These are phyloP conservation scores for Pandion haliaetus DNA, from an alignment of 2,113 vertebrate species.

Conservation along the genomic window DNA sequence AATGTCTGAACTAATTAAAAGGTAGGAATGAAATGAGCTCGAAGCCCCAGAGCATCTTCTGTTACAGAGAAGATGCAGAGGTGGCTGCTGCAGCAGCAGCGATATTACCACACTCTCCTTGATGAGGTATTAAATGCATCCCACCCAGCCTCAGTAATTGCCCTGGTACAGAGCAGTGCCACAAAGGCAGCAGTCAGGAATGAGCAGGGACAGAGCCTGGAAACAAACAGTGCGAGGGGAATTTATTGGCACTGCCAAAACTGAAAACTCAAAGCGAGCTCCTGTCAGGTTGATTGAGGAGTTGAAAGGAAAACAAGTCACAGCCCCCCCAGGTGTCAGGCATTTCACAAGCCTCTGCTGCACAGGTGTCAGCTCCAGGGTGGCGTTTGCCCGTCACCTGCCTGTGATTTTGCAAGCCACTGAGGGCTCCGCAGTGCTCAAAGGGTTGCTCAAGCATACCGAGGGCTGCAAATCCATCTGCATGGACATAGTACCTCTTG, in stretches of 20 bases:
- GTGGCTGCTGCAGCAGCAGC: neutral
- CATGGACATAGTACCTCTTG: neutral
- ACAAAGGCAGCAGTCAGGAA: neutral
- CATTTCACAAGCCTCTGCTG: neutral
- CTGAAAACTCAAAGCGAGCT: fast-evolving
- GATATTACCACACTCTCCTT: neutral
- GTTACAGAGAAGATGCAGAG: neutral
- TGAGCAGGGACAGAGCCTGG: neutral
- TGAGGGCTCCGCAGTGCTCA: neutral
- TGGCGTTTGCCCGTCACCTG: neutral
- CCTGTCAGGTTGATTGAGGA: constrained; percentile 44
- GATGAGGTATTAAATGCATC: neutral
- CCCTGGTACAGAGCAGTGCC: neutral
- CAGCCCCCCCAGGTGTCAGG: neutral
- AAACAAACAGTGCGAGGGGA: neutral
- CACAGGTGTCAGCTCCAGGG: constrained; percentile 15
- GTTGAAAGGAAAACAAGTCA: constrained; percentile 24
- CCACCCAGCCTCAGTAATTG: neutral
- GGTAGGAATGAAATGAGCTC: neutral
- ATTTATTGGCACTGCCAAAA: neutral
- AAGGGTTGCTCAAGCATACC: neutral
- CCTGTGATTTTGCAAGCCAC: neutral
- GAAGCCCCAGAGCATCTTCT: neutral
- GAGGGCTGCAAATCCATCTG: neutral
- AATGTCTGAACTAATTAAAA: constrained; percentile 13